Conservation (phyloP, 1,140 invertebrate genomes). For the Acarapis woodi region DNA sequence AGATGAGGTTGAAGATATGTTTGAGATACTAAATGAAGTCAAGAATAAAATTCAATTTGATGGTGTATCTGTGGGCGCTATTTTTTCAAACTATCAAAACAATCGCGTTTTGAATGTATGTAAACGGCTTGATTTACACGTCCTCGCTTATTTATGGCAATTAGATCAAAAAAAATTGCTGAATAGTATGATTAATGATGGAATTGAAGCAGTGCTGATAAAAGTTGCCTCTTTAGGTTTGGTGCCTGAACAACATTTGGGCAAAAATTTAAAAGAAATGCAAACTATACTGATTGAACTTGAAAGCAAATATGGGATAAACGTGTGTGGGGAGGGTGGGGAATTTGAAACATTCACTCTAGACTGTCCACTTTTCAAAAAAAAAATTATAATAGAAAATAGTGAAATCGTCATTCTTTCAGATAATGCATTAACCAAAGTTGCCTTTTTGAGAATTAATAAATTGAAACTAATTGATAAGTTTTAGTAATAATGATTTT, state of each 20-base stretch:
- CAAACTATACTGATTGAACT: conserved; percentile 54
- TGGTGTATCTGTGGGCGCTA: conserved; percentile 81
- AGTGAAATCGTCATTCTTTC: conserved; percentile 59
- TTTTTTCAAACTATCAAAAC: conserved; percentile 90
- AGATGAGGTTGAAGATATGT: conserved; percentile 99
- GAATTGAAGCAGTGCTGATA: conserved; percentile 72
- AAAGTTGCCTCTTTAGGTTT: conserved; percentile 60
- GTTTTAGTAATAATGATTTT: neutral
- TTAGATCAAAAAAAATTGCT: conserved; percentile 71
- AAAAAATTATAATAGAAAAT: conserved; percentile 53
- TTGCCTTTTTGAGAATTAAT: conserved; percentile 63
- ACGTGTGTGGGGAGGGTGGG: conserved; percentile 94
- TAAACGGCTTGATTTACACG: conserved; percentile 49
- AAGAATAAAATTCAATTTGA: conserved; percentile 48
- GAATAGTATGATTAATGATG: conserved; percentile 85
- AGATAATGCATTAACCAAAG: conserved; percentile 63
- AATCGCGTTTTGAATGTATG: conserved; percentile 95
- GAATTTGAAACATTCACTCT: conserved; percentile 95
- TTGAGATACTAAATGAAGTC: conserved; percentile 43
- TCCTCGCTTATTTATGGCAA: conserved; percentile 75
- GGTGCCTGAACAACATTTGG: conserved; percentile 52
- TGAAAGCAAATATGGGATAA: conserved; percentile 75
- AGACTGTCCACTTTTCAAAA: conserved; percentile 80
- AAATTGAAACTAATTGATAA: conserved; percentile 28
- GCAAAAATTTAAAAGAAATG: conserved; percentile 50